Base-by-base conservation (phyloP, 2,797 vertebrate species). In the Sternotherus odoratus region DNA sequence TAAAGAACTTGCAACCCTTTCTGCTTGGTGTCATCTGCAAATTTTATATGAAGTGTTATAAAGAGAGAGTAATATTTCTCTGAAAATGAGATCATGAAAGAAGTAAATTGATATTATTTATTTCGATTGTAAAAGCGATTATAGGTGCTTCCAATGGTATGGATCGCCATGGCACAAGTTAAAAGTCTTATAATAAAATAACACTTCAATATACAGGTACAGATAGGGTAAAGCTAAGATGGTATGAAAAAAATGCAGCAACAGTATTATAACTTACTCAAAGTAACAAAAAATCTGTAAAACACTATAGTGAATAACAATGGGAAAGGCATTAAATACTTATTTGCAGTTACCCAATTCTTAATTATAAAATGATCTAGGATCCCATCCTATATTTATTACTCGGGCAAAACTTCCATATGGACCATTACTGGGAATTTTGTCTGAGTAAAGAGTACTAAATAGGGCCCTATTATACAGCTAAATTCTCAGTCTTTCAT, bases 41-140 rank as follows among this genome's bases (percentile, higher is more conserved):
- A 63, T 63, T 63, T 63, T 63, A 63, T 33, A n/a, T 63, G 33
- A 63, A 87, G 91, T 77, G 53, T 81, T 92, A 77, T 53, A 91
- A 86, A 74, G 89, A 43, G 89, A 43, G 46, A 57, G 54, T 75
- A 81, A 87, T 53, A 51, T 90, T 39, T 43, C 13, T 56, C 51
- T 56, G 36, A 80, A 86, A 53, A 94, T 77, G 28, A 90, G 50
- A 87, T 51, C 89, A 86, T 56, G 50, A 79, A 93, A 77, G 36
- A 94, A 91, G 83, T 82, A 89, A 85, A 92, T 12, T 51, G 66
- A 80, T 75, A 82, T 80, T 57, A 86, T 50, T 91, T 95, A 86
- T 56, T 94, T 79, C 86, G 81, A 88, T 87, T 90, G 74, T 56
- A 77, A 81, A 86, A 30, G 85, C 57, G 43, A 92, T 89, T 66